phyloP scores from a whole-genome alignment of 2,888 invertebrate genomes.

The Troides aeacus region DNA sequence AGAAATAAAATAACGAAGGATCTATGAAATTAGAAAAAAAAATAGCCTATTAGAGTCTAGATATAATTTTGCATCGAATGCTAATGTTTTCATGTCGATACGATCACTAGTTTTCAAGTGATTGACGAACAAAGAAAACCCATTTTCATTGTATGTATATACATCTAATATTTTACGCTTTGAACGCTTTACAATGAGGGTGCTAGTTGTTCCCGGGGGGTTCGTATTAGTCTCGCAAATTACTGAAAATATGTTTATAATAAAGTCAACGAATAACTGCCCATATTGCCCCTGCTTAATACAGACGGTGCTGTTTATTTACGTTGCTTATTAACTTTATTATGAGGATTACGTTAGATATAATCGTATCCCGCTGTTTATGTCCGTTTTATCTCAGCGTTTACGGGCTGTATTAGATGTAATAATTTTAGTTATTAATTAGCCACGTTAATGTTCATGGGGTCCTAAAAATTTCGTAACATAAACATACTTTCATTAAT shows the following conservation, averaged over 20 bases:
- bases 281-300: slow-evolving; percentile 22
- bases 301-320: slow-evolving; percentile 22
- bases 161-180: no score
- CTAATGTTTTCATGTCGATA: no score
- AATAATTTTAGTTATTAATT: slow-evolving; percentile 24
- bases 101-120: no score
- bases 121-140: no score
- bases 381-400: slow-evolving; percentile 19
- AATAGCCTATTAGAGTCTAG: no score
- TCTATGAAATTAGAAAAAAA: no score
- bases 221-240: slow-evolving; percentile 20
- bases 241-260: slow-evolving; percentile 23
- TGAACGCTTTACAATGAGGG: neutral
- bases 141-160: no score
- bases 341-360: slow-evolving; percentile 21
- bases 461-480: neutral
- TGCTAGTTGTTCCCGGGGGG: neutral
- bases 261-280: slow-evolving; percentile 26
- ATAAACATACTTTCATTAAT: no score
- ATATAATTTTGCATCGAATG: no score
- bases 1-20: no score
- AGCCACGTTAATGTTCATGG: slow-evolving; percentile 14
- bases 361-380: slow-evolving; percentile 20
- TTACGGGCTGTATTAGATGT: slow-evolving; percentile 22
- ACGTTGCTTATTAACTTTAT: slow-evolving; percentile 29